Percentiles rank a stretch among this genome's conserved stretches.
phyloP scores from a whole-genome alignment of 2,797 vertebrate species.

The Eupleurogrammus muticus region DNA sequence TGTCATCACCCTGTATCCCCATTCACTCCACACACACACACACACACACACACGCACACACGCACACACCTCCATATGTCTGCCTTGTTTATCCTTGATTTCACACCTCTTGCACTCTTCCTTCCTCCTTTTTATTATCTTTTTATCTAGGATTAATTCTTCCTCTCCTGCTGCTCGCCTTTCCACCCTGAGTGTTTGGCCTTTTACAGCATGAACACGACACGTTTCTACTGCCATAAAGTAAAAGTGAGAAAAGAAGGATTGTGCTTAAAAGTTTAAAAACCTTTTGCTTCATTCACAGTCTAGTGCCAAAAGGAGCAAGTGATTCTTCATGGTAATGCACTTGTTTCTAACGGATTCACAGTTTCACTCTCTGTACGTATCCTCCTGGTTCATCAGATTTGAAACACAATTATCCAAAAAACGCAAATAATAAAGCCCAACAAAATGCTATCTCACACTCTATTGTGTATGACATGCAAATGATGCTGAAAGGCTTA shows the following conservation, averaged over 20 bases:
- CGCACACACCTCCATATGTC: conserved; percentile 6
- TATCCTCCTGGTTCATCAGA: not conserved
- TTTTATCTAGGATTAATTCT: conserved; percentile 12
- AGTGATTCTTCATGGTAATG: not conserved
- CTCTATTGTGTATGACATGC: not conserved
- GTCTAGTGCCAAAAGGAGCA: not conserved
- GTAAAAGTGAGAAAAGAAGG: not conserved
- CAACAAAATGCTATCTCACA: not conserved
- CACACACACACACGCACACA: conserved; percentile 2
- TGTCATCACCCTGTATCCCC: conserved; percentile 40
- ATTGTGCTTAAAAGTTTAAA: not conserved
- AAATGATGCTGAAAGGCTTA: conserved; percentile 4
- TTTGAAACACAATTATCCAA: conserved; percentile 3
- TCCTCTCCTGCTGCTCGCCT: not conserved
- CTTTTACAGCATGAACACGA: conserved; percentile 7
- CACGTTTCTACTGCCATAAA: not conserved
- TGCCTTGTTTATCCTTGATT: conserved; percentile 3
- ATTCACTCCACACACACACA: conserved; percentile 7
- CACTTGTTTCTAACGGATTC: not conserved
- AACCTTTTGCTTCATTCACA: not conserved
- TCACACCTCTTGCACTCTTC: conserved; percentile 23
- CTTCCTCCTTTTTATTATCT: conserved; percentile 9
- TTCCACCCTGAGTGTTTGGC: not conserved
- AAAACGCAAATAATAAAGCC: not conserved
- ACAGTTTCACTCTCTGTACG: not conserved